Evolutionary conservation across 2,113 vertebrate species (phyloP).

Genomic region (Casuarius casuarius): DNA sequence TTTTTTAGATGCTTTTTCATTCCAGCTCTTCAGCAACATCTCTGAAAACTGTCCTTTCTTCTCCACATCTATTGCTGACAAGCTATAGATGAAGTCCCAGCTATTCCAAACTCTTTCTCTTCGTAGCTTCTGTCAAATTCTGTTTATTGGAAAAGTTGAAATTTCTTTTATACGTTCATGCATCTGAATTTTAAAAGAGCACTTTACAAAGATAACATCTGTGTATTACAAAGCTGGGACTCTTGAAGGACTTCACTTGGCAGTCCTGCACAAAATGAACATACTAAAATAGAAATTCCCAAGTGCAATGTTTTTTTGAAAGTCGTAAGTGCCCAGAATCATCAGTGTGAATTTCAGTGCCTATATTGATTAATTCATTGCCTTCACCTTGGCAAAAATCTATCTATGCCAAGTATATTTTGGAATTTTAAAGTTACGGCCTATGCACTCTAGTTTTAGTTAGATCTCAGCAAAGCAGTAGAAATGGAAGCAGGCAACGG

Average conservation of each 20-base stretch:
- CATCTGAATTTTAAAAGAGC: slow-evolving; percentile 47
- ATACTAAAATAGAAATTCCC: slow-evolving; percentile 47
- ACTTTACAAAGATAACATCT: slow-evolving; percentile 62
- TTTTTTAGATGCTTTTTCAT: background rate
- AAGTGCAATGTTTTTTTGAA: slow-evolving; percentile 28
- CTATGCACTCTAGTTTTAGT: background rate
- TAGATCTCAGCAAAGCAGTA: background rate
- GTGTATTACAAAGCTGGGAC: slow-evolving; percentile 51
- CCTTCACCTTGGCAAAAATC: slow-evolving; percentile 19
- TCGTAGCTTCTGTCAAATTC: slow-evolving; percentile 43
- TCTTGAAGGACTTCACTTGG: slow-evolving; percentile 57
- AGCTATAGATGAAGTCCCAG: slow-evolving; percentile 25
- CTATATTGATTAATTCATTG: slow-evolving; percentile 9
- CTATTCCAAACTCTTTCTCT: slow-evolving; percentile 24
- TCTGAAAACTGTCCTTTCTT: slow-evolving; percentile 32
- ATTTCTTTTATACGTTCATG: slow-evolving; percentile 42
- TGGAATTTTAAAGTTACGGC: slow-evolving; percentile 18
- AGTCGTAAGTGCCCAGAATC: slow-evolving; percentile 45
- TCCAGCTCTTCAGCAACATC: background rate
- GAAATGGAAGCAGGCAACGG: background rate
- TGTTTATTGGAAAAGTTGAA: slow-evolving; percentile 52
- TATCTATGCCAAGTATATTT: slow-evolving; percentile 15
- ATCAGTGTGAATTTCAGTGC: background rate
- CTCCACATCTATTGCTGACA: slow-evolving; percentile 13
- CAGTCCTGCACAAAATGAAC: slow-evolving; percentile 45